Evolutionary conservation across 2,113 vertebrate species (phyloP), one percentile per base, ranked within the genome.

Genomic region (Bettongia penicillata): DNA sequence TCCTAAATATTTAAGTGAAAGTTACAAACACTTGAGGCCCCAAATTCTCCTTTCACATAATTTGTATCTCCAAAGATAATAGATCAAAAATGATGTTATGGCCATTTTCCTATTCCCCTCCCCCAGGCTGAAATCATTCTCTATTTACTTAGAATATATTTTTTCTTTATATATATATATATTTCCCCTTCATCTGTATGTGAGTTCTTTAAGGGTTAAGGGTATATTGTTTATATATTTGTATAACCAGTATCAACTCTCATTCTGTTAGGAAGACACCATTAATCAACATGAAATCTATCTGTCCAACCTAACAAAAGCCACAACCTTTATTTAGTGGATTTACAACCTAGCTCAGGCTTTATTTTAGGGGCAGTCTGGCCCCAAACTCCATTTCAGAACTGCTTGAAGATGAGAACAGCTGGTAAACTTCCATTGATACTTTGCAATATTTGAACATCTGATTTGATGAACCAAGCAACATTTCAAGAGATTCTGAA

Each of bases 401-500:
- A 61, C 94, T 84, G 93, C 37, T 0, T 90, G 48, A 96, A 94
- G 91, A 51, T 53, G 49, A 90, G 91, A 97, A 84, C 93, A 43
- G 50, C 0, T 90, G 97, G 49, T 93, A 96, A 93, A 90, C 2
- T 94, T 91, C 93, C 96, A 31, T 47, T 48, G 0, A 0, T 48
- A 2, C 26, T 90, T 93, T 51, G 51, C 1, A 22, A 50, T 95
- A 49, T 91, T 53, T 93, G 91, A 96, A 94, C 95, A 95, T 97
- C 96, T 94, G 96, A 4, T 68, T 47, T 55, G 8, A 89, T n/a
- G 91, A 95, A 52, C 50, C 43, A 92, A 96, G 93, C 24, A 43
- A 47, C 92, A 26, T 61, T 53, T 25, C 26, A 43, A 97, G 94
- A 55, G 95, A 51, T 51, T 98, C 84, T 55, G 52, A 51, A 55